A percentile compares a stretch with the other conserved stretches of the same genome.
Evolutionary conservation across 2,888 invertebrate genomes (phyloP).

Genomic region (Nymphalis c-album): DNA sequence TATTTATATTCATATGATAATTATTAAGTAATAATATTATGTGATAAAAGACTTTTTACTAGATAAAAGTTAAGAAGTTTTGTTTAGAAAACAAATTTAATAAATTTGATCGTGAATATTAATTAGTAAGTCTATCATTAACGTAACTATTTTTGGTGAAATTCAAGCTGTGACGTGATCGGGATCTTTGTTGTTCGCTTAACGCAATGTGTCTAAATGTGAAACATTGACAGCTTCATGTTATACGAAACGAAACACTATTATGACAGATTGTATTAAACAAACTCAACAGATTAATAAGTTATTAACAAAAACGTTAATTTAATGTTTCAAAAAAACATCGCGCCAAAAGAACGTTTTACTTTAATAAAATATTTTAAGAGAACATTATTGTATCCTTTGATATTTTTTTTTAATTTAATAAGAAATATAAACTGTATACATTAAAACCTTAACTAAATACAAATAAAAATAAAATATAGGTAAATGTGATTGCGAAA

Average conservation of each 20-base stretch:
- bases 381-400: no score
- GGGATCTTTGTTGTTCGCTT: neutral
- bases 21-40: no score
- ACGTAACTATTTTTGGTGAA: neutral
- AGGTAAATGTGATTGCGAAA: no score
- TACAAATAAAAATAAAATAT: no score
- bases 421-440: no score
- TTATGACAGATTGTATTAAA: neutral
- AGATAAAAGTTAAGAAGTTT: neutral
- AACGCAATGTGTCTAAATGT: neutral
- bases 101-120: neutral
- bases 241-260: neutral
- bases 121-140: no score
- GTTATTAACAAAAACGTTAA: neutral
- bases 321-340: no score
- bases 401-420: no score
- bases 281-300: neutral
- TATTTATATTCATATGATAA: no score
- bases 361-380: no score
- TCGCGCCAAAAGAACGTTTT: no score
- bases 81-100: neutral
- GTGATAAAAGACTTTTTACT: neutral
- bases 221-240: neutral
- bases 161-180: neutral
- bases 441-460: no score